Percentiles rank a stretch among this genome's conserved stretches.
Evolutionary conservation across 2,797 vertebrate species (phyloP).

Genomic region (Bradypodion ventrale): DNA sequence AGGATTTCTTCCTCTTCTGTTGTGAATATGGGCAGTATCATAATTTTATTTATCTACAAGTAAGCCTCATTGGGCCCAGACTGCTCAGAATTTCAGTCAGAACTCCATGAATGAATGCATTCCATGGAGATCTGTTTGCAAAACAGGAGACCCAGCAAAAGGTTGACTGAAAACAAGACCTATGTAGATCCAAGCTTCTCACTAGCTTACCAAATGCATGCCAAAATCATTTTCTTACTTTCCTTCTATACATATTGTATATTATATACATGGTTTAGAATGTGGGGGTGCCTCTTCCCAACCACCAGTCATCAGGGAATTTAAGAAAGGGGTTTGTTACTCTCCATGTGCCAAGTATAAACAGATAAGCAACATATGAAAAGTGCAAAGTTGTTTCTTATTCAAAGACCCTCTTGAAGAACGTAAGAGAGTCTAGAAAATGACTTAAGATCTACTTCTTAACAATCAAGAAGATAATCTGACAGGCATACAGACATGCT

Average conservation of each 20-base stretch:
- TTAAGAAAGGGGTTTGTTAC: no score
- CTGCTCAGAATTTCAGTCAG: neutral
- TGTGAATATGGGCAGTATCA: neutral
- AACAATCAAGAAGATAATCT: neutral
- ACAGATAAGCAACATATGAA: neutral
- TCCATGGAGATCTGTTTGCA: neutral
- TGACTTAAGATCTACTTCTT: neutral
- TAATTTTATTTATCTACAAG: neutral
- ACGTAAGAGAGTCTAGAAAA: neutral
- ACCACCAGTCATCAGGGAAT: no score
- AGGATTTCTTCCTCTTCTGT: neutral
- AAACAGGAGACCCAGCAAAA: neutral
- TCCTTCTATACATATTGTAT: neutral
- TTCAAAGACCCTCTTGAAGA: neutral
- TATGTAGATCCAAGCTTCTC: neutral
- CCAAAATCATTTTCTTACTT: neutral
- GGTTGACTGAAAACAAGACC: neutral
- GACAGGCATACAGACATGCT: no score
- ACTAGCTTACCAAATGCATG: neutral
- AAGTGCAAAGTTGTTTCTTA: neutral
- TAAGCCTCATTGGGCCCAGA: neutral
- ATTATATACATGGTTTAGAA: neutral
- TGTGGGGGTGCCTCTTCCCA: no score
- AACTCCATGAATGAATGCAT: neutral
- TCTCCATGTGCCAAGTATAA: neutral